Percentiles rank a stretch among this genome's conserved stretches.
Conservation (phyloP, 2,888 invertebrate species). For the Periphyllus acericola region DNA sequence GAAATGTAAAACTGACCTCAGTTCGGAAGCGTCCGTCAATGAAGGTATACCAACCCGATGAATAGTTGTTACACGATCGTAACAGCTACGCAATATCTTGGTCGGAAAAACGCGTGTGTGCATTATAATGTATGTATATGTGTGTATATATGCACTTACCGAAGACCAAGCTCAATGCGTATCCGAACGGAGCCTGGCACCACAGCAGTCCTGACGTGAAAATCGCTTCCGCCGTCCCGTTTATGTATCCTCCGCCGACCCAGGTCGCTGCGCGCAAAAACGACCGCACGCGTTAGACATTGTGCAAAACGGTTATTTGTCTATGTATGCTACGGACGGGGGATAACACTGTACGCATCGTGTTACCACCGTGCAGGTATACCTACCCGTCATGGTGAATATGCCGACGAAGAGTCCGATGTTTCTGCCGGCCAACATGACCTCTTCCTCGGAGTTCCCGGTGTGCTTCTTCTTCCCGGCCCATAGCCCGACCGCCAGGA, state of each 20-base stretch:
- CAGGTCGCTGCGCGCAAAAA: constrained; percentile 84
- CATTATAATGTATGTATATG: no score
- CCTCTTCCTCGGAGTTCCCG: constrained; percentile 94
- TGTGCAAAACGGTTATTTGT: no score
- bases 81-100: no score
- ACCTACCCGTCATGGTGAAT: constrained; percentile 96
- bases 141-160: constrained; percentile 80
- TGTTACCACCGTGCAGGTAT: no score
- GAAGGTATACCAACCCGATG: no score
- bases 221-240: constrained; percentile 97
- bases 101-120: no score
- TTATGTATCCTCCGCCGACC: constrained; percentile 99
- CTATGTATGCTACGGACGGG: no score
- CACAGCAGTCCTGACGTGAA: constrained; percentile 92
- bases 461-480: constrained; percentile 92
- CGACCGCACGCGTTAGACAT: no score
- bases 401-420: constrained; percentile 97
- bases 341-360: no score
- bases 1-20: no score
- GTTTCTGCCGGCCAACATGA: constrained; percentile 97
- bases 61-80: no score
- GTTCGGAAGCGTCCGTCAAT: no score
- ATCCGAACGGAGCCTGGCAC: constrained; percentile 99
- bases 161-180: constrained; percentile 93
- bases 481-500: constrained; percentile 96